Base-by-base conservation (phyloP, 2,113 vertebrate genomes). In the Sylvilagus bachmani region DNA sequence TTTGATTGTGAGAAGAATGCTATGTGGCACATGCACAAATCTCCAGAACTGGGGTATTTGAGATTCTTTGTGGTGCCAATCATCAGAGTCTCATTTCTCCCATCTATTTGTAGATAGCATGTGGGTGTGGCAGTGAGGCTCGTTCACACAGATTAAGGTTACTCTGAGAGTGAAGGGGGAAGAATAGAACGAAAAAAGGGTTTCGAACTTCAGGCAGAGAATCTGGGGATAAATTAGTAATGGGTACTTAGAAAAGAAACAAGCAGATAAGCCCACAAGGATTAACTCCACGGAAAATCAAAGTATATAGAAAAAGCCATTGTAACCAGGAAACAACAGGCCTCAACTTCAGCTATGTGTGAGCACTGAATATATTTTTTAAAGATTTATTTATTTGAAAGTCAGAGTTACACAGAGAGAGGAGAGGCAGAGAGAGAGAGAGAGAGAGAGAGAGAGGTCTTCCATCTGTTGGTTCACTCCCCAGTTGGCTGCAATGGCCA, bases 1-100 rank as follows among this genome's bases (percentile, higher is more conserved):
- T 87, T 84, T 49, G 69, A 88, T 29, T 86, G 14, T 81, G 61
- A 91, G 81, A 29, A 80, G 66, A 71, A 49, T 58, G 78, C 31
- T 29, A 51, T 17, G 7, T 73, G 25, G 17, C 36, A 51, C 10
- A 25, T 33, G 21, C 33, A 12, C 2, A 81, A 36, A 75, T 70
- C 21, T 77, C 10, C 51, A 94, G 87, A 69, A 53, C 24, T 16
- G 71, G 5, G 19, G 10, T 49, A 53, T 24, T 36, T 29, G 33
- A 91, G 74, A 58, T 66, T 22, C 51, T 0, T 55, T n/a, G 31
- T 29, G 38, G 44, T 73, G 24, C 16, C 17, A 12, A 29, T 55
- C 25, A 38, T 83, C 44, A n/a, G 49, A 44, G 36, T 61, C 58
- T 62, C 49, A 69, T 8, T n/a, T 49, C 61, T 83, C 27, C 24